Evolutionary conservation across 2,888 invertebrate genomes (phyloP).

Genomic region (Drosophila atripex): DNA sequence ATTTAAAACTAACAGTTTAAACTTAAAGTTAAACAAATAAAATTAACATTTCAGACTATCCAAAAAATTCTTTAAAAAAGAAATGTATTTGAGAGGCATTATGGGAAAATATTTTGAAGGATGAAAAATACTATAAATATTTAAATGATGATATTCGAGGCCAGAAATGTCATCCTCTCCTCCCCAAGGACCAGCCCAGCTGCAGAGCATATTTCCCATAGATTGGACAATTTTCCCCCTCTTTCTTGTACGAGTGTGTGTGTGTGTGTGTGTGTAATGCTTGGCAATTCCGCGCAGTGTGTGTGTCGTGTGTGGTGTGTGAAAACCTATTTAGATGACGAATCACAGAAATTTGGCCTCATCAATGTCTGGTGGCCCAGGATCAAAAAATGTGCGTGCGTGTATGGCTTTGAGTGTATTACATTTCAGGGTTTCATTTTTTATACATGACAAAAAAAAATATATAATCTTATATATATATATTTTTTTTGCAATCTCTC

Average conservation of each 20-base stretch:
- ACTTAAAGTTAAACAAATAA: too few relatives aligned
- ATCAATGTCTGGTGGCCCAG: constrained; percentile 71
- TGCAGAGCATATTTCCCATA: constrained; percentile 37
- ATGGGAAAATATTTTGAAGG: background rate
- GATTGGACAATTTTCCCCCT: constrained; percentile 23
- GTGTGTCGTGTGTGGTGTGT: constrained; percentile 30
- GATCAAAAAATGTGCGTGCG: constrained; percentile 52
- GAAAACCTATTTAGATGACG: constrained; percentile 78
- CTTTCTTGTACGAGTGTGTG: background rate
- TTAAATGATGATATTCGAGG: constrained; percentile 3
- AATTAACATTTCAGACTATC: too few relatives aligned
- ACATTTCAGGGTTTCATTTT: constrained; percentile 63
- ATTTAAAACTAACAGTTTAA: too few relatives aligned
- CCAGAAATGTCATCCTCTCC: background rate
- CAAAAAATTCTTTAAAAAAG: background rate
- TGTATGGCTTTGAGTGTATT: constrained; percentile 66
- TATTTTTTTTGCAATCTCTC: constrained; percentile 68
- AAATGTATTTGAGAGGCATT: background rate
- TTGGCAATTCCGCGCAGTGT: constrained; percentile 58
- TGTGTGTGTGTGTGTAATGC: constrained; percentile 61
- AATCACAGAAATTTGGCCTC: constrained; percentile 79
- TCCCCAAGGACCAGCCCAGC: constrained; percentile 11
- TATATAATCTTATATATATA: constrained; percentile 2
- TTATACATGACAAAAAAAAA: constrained; percentile 35
- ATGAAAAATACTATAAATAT: constrained; percentile 6